Evolutionary conservation across 2,797 vertebrate species (phyloP).

Genomic region (Sebastes steindachneri): DNA sequence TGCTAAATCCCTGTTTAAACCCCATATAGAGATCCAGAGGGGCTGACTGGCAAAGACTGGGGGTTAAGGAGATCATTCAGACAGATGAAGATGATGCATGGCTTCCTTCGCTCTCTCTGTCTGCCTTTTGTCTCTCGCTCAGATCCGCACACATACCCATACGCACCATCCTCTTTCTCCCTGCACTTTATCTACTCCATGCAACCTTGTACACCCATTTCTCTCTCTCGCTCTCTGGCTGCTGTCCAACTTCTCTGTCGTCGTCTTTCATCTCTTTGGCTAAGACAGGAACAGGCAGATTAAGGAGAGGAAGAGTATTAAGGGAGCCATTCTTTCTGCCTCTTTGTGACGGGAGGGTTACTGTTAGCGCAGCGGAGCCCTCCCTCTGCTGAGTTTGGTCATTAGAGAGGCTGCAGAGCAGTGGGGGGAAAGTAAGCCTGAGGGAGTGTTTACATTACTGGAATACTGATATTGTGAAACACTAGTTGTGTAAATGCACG

Average conservation of each 20-base stretch:
- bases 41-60: slow-evolving; percentile 48
- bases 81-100: slow-evolving; percentile 65
- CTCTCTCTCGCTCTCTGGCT: slow-evolving; percentile 35
- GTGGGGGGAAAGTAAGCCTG: slow-evolving; percentile 36
- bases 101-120: slow-evolving; percentile 19
- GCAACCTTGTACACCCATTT: slow-evolving; percentile 44
- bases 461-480: slow-evolving; percentile 45
- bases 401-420: slow-evolving; percentile 63
- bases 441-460: slow-evolving; percentile 59
- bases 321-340: slow-evolving; percentile 60
- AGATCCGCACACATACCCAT: not conserved
- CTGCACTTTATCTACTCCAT: slow-evolving; percentile 47
- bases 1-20: slow-evolving; percentile 71
- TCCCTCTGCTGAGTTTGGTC: slow-evolving; percentile 55
- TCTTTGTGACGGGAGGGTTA: slow-evolving; percentile 53
- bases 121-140: slow-evolving; percentile 29
- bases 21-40: slow-evolving; percentile 52
- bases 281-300: slow-evolving; percentile 65
- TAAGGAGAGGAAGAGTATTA: slow-evolving; percentile 65
- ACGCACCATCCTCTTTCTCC: not conserved
- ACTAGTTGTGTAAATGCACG: not conserved
- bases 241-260: slow-evolving; percentile 51
- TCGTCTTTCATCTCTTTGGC: slow-evolving; percentile 67
- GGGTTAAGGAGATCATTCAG: slow-evolving; percentile 69
- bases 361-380: slow-evolving; percentile 48